Conservation (phyloP, 2,113 vertebrate species). For the Myotis yumanensis region DNA sequence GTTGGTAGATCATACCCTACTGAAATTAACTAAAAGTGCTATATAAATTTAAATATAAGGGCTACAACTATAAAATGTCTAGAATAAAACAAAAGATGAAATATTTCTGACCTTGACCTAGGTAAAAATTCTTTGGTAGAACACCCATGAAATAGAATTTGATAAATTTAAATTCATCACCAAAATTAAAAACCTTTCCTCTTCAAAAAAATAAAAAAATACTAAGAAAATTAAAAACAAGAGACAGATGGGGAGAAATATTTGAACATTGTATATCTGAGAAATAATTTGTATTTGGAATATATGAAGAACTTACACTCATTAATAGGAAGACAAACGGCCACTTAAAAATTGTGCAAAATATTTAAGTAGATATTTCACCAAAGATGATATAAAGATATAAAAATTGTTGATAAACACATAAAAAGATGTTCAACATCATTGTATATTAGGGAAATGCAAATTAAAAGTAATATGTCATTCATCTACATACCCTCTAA, state of each 20-base stretch:
- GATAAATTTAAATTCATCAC: background rate
- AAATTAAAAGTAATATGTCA: background rate
- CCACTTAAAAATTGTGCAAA: background rate
- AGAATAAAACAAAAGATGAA: background rate
- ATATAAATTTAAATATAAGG: background rate
- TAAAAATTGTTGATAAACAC: background rate
- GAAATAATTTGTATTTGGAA: background rate
- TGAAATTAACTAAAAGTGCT: background rate
- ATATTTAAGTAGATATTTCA: background rate
- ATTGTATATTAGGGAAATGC: background rate
- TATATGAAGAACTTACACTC: background rate
- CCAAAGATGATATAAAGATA: background rate
- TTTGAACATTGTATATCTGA: background rate
- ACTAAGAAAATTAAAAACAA: background rate
- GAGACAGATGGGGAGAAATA: background rate
- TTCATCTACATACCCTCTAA: background rate
- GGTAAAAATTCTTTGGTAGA: background rate
- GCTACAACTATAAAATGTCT: background rate
- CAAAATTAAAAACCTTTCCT: background rate
- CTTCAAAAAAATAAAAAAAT: background rate
- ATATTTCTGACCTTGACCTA: background rate
- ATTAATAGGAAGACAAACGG: background rate
- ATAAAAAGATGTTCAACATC: background rate
- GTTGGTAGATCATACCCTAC: background rate
- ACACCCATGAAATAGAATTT: background rate